These are phyloP conservation scores for Channa argus DNA, from an alignment of 2,113 vertebrate genomes.

Conservation along the genomic window DNA sequence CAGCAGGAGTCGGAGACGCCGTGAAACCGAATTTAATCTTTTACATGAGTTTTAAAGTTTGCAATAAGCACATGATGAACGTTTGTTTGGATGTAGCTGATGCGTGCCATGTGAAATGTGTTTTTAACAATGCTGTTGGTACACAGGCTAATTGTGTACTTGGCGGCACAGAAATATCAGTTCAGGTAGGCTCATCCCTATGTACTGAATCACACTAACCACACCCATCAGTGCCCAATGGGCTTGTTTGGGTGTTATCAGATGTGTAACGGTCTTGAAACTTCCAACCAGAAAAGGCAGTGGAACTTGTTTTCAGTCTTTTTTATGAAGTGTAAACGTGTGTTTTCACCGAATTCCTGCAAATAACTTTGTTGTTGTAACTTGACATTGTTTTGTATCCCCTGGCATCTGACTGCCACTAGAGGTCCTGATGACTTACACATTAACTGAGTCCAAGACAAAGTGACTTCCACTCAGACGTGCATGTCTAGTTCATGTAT, in stretches of 20 bases:
- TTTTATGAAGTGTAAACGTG: too few relatives aligned
- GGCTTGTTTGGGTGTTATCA: not conserved
- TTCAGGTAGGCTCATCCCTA: too few relatives aligned
- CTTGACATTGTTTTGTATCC: constrained; percentile 5
- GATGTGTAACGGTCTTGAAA: too few relatives aligned
- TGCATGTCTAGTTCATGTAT: not conserved
- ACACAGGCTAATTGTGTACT: too few relatives aligned
- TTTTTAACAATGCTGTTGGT: not conserved
- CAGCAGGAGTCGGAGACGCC: not conserved
- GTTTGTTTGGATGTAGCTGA: not conserved
- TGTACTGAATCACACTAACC: too few relatives aligned
- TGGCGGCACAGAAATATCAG: too few relatives aligned
- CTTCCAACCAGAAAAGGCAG: not conserved
- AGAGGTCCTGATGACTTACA: constrained; percentile 51
- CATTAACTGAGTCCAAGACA: constrained; percentile 45
- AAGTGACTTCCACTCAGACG: not conserved
- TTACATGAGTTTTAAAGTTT: not conserved
- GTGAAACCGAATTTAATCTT: not conserved
- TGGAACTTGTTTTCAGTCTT: too few relatives aligned
- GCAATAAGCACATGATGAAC: not conserved
- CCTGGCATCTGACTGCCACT: not conserved
- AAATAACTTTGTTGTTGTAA: constrained; percentile 16
- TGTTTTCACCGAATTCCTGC: not conserved
- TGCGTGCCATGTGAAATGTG: not conserved
- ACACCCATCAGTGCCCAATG: too few relatives aligned